Conservation (phyloP, 1,140 invertebrate genomes). For the Theocolax elegans region DNA sequence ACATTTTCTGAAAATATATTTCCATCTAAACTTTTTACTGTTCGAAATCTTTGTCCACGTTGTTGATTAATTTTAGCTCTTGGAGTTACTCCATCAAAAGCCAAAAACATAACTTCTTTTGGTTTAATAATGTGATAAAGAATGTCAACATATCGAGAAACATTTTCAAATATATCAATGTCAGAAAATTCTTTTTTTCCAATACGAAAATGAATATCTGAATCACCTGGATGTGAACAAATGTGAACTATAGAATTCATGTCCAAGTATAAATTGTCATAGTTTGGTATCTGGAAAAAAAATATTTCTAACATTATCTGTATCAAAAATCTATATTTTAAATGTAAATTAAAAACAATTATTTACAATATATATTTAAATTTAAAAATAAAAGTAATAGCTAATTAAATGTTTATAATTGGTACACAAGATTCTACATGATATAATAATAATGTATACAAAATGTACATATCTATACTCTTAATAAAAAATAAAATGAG, state of each 20-base stretch:
- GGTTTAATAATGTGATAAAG: conserved; percentile 94
- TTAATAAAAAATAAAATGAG: too few relatives aligned
- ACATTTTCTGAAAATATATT: conserved; percentile 81
- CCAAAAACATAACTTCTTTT: conserved; percentile 93
- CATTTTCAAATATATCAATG: conserved; percentile 90
- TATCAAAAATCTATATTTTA: too few relatives aligned
- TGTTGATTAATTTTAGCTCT: conserved; percentile 96
- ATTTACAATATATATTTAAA: too few relatives aligned
- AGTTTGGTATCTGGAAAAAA: conserved; percentile 88
- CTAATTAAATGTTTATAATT: too few relatives aligned
- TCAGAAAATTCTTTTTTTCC: conserved; percentile 70
- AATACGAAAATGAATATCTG: conserved; percentile 90
- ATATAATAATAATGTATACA: too few relatives aligned
- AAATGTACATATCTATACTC: too few relatives aligned
- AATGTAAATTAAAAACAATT: too few relatives aligned
- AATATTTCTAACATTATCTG: not conserved
- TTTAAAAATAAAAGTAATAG: too few relatives aligned
- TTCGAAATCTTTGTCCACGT: conserved; percentile 83
- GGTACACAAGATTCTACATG: too few relatives aligned
- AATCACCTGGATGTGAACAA: conserved; percentile 96
- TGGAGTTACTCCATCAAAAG: conserved; percentile 95
- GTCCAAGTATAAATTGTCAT: conserved; percentile 96
- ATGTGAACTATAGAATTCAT: conserved; percentile 98
- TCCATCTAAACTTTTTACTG: conserved; percentile 92
- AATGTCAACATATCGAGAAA: conserved; percentile 93